phyloP scores from a whole-genome alignment of 2,797 vertebrate genomes.

The Aplochiton taeniatus region DNA sequence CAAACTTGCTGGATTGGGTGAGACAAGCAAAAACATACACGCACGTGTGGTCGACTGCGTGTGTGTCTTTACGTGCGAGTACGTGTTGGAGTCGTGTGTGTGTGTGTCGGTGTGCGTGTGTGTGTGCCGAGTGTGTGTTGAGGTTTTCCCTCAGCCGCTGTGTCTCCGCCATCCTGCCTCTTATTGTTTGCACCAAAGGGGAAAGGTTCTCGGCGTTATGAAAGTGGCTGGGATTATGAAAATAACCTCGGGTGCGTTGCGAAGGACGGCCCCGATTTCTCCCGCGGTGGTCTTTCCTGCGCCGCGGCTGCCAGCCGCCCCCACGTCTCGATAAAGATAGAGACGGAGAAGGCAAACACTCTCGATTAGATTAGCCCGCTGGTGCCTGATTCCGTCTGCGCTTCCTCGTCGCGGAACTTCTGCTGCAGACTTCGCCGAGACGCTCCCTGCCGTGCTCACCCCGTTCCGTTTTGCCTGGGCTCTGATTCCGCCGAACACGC shows the following conservation, averaged over 20 bases:
- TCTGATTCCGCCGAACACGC: too few species aligned
- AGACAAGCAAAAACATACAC: too few species aligned
- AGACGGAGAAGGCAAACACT: conserved; percentile 48
- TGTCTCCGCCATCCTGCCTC: conserved; percentile 29
- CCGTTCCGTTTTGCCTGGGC: too few species aligned
- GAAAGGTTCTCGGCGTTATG: conserved; percentile 45
- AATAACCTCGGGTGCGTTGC: conserved; percentile 33
- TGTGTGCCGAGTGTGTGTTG: conserved; percentile 1
- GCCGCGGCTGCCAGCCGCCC: conserved; percentile 16
- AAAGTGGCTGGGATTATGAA: conserved; percentile 57
- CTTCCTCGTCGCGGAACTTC: too few species aligned
- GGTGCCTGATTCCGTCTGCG: conserved; percentile 29
- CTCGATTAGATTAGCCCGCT: conserved; percentile 54
- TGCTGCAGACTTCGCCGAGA: too few species aligned
- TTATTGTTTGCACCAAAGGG: conserved; percentile 43
- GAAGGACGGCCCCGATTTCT: conserved; percentile 37
- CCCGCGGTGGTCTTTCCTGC: conserved; percentile 16
- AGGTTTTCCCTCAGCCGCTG: conserved; percentile 21
- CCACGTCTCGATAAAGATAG: conserved; percentile 54
- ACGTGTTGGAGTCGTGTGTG: not conserved
- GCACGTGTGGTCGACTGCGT: not conserved
- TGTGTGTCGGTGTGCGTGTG: not conserved
- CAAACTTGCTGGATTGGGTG: too few species aligned
- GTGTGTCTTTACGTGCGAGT: not conserved
- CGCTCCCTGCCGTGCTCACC: too few species aligned